A percentile compares a stretch with the other conserved stretches of the same genome.
Conservation (phyloP, 2,797 vertebrate species). For the Delichon dasypus region DNA sequence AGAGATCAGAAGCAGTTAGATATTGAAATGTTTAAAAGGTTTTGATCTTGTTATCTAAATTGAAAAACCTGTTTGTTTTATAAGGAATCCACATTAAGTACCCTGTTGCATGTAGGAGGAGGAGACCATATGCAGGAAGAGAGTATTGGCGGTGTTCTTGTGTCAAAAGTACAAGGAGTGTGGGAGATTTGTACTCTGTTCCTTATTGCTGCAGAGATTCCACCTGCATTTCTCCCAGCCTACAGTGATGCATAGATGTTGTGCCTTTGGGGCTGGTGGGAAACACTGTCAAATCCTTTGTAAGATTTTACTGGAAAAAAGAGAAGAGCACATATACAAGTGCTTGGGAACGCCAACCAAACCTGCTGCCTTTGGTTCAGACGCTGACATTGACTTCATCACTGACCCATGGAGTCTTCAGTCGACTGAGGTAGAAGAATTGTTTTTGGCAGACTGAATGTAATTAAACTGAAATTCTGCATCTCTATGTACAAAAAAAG, state of each 20-base stretch:
- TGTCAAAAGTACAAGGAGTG: not conserved
- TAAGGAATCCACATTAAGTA: not conserved
- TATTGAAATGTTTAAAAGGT: not conserved
- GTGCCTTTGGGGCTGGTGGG: not conserved
- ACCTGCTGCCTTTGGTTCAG: not conserved
- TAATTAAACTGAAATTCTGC: not conserved
- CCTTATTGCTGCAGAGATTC: not conserved
- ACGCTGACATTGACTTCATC: not conserved
- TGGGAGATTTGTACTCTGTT: not conserved
- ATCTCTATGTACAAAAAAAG: not conserved
- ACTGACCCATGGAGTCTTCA: not conserved
- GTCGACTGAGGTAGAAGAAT: not conserved
- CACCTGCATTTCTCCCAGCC: not conserved
- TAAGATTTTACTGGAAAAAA: not conserved
- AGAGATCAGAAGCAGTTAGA: not conserved
- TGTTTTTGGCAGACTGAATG: not conserved
- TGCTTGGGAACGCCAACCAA: fast-evolving
- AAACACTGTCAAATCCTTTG: not conserved
- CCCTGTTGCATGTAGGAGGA: not conserved
- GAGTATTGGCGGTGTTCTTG: not conserved
- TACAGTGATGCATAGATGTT: not conserved
- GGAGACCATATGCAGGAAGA: not conserved
- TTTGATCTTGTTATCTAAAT: not conserved
- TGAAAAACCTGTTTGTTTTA: not conserved
- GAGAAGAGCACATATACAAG: not conserved